phyloP scores from a whole-genome alignment of 1,140 invertebrate species.

The Periplaneta americana region DNA sequence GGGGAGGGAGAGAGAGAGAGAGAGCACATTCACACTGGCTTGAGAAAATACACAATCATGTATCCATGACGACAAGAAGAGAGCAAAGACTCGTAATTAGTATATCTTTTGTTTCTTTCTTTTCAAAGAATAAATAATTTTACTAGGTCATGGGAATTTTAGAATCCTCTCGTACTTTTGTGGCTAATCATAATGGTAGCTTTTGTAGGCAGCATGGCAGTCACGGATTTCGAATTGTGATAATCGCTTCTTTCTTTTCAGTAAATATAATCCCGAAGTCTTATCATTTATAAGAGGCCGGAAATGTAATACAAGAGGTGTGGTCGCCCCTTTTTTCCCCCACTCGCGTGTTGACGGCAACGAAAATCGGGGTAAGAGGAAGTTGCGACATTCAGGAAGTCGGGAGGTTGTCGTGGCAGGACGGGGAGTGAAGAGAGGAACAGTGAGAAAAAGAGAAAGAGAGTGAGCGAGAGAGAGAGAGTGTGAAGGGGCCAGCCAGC shows the following conservation, averaged over 20 bases:
- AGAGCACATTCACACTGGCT: neutral
- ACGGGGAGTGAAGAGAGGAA: neutral
- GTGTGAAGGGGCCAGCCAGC: neutral
- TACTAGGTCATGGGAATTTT: neutral
- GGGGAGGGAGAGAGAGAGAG: neutral
- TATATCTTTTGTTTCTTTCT: neutral
- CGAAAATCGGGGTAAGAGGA: conserved; percentile 8
- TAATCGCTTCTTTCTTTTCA: neutral
- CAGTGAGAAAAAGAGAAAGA: neutral
- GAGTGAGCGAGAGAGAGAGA: neutral
- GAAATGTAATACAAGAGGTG: neutral
- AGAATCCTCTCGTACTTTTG: neutral
- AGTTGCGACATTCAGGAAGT: conserved; percentile 20
- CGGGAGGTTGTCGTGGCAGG: neutral
- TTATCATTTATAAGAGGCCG: neutral
- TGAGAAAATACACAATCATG: neutral
- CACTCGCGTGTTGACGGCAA: neutral
- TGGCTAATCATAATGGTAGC: neutral
- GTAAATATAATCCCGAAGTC: neutral
- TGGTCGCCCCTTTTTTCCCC: neutral
- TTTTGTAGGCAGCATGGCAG: neutral
- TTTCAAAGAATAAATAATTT: neutral
- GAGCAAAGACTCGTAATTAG: neutral
- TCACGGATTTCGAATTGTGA: neutral
- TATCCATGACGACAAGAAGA: neutral